phyloP scores from a whole-genome alignment of 2,113 vertebrate species.

The Dicrurus megarhynchus region DNA sequence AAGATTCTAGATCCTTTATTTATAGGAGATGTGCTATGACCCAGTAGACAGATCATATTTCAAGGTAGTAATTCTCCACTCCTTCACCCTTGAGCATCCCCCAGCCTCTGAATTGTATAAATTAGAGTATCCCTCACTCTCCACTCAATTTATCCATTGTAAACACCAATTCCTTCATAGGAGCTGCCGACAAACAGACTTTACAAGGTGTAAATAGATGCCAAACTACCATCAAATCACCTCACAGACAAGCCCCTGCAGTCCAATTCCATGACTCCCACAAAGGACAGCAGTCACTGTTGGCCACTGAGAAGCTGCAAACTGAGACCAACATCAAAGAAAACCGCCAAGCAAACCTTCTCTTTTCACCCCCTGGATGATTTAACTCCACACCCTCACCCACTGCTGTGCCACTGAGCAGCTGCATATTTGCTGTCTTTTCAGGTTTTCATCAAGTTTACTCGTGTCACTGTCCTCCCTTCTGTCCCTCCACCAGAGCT shows the following conservation, averaged over 20 bases:
- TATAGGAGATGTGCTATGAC: neutral
- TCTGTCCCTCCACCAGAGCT: neutral
- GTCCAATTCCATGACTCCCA: neutral
- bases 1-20: neutral
- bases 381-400: accelerated
- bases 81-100: neutral
- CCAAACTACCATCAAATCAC: neutral
- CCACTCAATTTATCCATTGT: neutral
- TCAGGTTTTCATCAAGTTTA: neutral
- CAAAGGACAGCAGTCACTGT: neutral
- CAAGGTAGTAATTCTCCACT: neutral
- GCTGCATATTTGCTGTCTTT: neutral
- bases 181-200: neutral
- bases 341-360: neutral
- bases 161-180: neutral
- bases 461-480: neutral
- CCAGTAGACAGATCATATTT: neutral
- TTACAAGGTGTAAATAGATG: neutral
- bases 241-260: neutral
- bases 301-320: neutral
- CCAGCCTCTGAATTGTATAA: neutral
- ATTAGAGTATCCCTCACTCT: neutral
- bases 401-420: neutral
- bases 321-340: accelerated
- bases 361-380: neutral